Conservation (phyloP, 2,113 vertebrate species). For the Zosterops japonicus region DNA sequence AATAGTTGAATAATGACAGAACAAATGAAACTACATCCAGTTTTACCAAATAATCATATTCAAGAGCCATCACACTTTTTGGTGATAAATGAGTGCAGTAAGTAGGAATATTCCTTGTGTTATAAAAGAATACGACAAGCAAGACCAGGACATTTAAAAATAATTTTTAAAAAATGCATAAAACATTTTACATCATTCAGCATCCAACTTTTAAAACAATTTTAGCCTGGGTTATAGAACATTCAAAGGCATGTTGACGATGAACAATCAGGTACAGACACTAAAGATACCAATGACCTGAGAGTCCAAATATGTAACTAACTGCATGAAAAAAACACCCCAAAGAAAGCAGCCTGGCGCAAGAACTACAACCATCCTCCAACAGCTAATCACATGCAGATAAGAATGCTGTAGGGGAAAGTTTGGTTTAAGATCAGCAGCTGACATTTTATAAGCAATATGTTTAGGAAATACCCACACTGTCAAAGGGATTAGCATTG, state of each 20-base stretch:
- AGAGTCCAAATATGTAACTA: not conserved
- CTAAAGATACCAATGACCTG: not conserved
- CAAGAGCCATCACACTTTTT: not conserved
- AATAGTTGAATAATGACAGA: not conserved
- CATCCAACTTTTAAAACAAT: not conserved
- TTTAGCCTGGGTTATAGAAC: not conserved
- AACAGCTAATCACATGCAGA: not conserved
- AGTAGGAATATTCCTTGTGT: not conserved
- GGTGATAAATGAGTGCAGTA: not conserved
- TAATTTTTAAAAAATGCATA: not conserved
- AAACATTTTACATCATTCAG: not conserved
- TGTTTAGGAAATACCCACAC: not conserved
- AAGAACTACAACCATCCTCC: not conserved
- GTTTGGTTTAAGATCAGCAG: not conserved
- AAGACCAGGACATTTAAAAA: not conserved
- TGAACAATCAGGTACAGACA: not conserved
- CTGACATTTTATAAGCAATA: not conserved
- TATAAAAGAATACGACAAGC: not conserved
- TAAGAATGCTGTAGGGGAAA: not conserved
- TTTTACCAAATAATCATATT: not conserved
- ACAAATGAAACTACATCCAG: not conserved
- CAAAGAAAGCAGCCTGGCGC: not conserved
- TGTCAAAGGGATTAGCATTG: not conserved
- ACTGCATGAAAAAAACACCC: not conserved
- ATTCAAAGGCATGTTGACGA: not conserved